phyloP scores from a whole-genome alignment of 2,888 invertebrate genomes.

The Cotesia congregata region DNA sequence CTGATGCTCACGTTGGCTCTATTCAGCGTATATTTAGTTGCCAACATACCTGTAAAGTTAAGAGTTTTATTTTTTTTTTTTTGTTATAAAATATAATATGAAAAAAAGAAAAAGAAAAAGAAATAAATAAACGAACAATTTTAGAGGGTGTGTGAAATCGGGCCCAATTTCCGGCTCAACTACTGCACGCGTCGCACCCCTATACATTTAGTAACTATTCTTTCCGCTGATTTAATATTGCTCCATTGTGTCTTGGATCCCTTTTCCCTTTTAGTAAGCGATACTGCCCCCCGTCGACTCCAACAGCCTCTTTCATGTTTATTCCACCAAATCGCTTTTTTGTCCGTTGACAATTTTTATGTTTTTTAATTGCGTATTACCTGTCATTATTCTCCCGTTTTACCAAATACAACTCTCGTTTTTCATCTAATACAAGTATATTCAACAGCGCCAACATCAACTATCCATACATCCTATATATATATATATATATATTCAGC shows the following conservation, averaged over 20 bases:
- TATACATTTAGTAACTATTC: conserved; percentile 65
- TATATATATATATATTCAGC: too few relatives aligned
- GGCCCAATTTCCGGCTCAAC: conserved; percentile 63
- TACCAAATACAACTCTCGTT: conserved; percentile 15
- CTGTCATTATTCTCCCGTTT: conserved; percentile 30
- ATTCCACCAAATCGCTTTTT: conserved; percentile 5
- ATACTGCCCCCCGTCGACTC: conserved; percentile 52
- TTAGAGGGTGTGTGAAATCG: conserved; percentile 44
- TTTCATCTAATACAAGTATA: too few relatives aligned
- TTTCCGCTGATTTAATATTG: conserved; percentile 62
- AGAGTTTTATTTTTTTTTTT: background rate
- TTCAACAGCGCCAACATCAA: too few relatives aligned
- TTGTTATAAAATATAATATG: background rate
- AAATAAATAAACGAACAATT: background rate
- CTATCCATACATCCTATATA: too few relatives aligned
- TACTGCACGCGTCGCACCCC: conserved; percentile 66
- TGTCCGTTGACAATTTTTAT: background rate
- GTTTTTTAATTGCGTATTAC: conserved; percentile 16
- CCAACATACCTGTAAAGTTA: background rate
- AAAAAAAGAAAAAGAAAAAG: conserved; percentile 23
- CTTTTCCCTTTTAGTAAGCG: conserved; percentile 61
- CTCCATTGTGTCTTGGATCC: conserved; percentile 57
- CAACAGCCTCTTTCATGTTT: background rate
- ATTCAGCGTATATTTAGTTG: conserved; percentile 1
- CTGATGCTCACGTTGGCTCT: background rate